Conservation (phyloP, 1,140 invertebrate species). For the Luehdorfia chinensis region DNA sequence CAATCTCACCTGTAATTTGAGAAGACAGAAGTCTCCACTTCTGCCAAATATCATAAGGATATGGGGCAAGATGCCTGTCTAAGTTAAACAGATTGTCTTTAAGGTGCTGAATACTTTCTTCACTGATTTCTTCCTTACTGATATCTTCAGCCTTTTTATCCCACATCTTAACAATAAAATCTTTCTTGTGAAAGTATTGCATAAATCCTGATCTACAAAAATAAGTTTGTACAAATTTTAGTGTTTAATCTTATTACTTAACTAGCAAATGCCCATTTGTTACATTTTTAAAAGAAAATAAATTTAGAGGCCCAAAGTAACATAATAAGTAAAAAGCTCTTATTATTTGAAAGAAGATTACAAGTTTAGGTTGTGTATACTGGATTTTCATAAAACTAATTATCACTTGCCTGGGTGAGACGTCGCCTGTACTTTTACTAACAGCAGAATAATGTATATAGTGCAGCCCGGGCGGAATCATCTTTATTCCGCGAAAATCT, state of each 20-base stretch:
- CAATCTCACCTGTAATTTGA: conserved; percentile 82
- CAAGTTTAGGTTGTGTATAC: no score
- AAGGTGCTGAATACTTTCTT: conserved; percentile 80
- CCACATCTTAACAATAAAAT: conserved; percentile 94
- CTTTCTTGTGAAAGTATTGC: conserved; percentile 88
- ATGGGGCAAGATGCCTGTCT: conserved; percentile 91
- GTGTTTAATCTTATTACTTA: no score
- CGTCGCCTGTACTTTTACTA: conserved; percentile 63
- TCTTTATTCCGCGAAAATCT: conserved; percentile 97
- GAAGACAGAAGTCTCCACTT: conserved; percentile 92
- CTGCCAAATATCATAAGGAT: conserved; percentile 93
- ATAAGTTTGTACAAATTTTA: no score
- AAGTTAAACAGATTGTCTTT: conserved; percentile 86
- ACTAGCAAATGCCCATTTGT: no score
- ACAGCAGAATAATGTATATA: conserved; percentile 92
- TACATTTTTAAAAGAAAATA: no score
- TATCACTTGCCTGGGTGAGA: conserved; percentile 47
- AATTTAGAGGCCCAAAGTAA: no score
- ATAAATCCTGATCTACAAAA: conserved; percentile 90
- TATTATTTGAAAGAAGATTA: no score
- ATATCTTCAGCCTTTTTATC: conserved; percentile 84
- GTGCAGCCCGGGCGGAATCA: conserved; percentile 98
- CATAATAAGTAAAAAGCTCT: no score
- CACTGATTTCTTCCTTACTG: conserved; percentile 78
- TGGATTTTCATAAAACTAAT: no score